Evolutionary conservation across 2,888 invertebrate species (phyloP).

Genomic region (Brenthis daphne): DNA sequence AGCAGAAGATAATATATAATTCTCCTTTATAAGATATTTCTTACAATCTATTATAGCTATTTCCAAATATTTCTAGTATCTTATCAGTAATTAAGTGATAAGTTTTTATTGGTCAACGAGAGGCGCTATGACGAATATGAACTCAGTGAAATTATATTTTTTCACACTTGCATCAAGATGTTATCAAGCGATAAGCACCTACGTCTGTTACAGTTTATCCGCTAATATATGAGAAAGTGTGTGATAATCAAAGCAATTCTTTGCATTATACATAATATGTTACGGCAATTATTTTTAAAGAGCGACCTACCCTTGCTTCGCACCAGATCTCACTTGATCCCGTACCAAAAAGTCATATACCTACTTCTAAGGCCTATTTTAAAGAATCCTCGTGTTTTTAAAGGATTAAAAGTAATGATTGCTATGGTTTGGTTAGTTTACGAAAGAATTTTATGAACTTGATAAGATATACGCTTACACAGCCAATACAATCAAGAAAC

Average conservation of each 20-base stretch:
- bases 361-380: too few relatives aligned
- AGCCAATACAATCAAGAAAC: too few relatives aligned
- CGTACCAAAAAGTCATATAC: too few relatives aligned
- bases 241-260: background rate
- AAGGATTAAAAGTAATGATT: too few relatives aligned
- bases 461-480: too few relatives aligned
- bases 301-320: too few relatives aligned
- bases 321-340: too few relatives aligned
- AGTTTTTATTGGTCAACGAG: constrained; percentile 18
- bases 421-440: too few relatives aligned
- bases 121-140: background rate
- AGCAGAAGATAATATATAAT: too few relatives aligned
- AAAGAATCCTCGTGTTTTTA: too few relatives aligned
- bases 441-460: too few relatives aligned
- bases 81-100: constrained; percentile 35
- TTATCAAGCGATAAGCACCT: background rate
- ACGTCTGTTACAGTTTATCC: constrained; percentile 9
- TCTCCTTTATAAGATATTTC: background rate
- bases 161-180: constrained; percentile 12
- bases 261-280: background rate
- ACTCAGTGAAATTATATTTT: constrained; percentile 18
- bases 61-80: constrained; percentile 27
- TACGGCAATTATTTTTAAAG: background rate
- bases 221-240: constrained; percentile 10
- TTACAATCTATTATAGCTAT: constrained; percentile 7